Percentiles rank a stretch among this genome's conserved stretches.
These are phyloP conservation scores for Nycticryphes semicollaris DNA, from an alignment of 2,113 vertebrate species.

Conservation along the genomic window DNA sequence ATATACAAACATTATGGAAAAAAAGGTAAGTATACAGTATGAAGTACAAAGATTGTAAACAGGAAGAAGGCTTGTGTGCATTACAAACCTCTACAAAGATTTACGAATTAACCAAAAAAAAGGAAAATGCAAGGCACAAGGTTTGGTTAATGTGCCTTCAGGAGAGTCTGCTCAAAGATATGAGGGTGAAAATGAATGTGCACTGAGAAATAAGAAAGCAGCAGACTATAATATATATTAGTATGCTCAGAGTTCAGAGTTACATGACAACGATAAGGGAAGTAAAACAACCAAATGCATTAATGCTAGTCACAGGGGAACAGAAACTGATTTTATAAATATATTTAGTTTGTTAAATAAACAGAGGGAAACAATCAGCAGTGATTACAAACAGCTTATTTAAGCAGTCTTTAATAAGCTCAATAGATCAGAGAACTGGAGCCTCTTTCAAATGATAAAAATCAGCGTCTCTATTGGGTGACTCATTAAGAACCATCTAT, in stretches of 20 bases:
- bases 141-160: background rate
- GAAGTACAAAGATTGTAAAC: background rate
- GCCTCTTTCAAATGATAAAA: background rate
- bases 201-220: background rate
- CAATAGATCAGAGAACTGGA: background rate
- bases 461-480: background rate
- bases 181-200: background rate
- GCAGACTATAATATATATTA: background rate
- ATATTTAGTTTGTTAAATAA: slow-evolving; percentile 30
- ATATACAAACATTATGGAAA: background rate
- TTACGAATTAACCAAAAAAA: background rate
- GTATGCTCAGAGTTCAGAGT: background rate
- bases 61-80: background rate
- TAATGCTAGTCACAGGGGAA: slow-evolving; percentile 29
- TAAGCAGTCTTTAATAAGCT: slow-evolving; percentile 34
- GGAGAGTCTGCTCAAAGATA: background rate
- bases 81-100: background rate
- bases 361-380: slow-evolving; percentile 38
- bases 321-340: slow-evolving; percentile 6
- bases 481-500: background rate
- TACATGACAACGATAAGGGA: background rate
- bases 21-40: background rate
- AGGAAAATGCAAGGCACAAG: background rate
- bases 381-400: slow-evolving; percentile 49
- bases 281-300: slow-evolving; percentile 21